Percentiles rank a stretch among this genome's conserved stretches.
phyloP scores from a whole-genome alignment of 1,140 invertebrate species.

The Chionoecetes opilio region DNA sequence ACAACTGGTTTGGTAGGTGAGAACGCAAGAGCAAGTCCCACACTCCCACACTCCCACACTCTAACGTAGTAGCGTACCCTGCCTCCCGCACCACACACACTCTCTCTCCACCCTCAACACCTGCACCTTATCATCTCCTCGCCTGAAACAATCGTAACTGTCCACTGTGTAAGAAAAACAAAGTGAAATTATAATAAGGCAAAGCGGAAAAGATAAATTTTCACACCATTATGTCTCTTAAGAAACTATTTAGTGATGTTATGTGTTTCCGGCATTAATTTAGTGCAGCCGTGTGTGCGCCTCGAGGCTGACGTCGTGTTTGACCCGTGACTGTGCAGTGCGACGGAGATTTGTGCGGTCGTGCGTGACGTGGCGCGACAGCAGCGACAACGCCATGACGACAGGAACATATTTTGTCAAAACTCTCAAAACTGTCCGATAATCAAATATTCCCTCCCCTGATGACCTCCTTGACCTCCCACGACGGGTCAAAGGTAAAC shows the following conservation, averaged over 20 bases:
- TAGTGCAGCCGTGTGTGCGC: neutral
- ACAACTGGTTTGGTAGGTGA: slow-evolving; percentile 64
- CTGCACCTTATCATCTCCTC: neutral
- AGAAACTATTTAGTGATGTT: neutral
- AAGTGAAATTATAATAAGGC: neutral
- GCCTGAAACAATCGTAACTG: neutral
- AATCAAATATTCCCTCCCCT: neutral
- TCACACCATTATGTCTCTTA: neutral
- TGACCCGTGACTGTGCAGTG: slow-evolving; percentile 15
- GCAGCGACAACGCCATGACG: neutral
- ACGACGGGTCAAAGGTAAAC: neutral
- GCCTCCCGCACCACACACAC: slow-evolving; percentile 13
- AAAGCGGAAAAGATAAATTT: neutral
- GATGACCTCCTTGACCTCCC: neutral
- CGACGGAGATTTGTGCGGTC: neutral
- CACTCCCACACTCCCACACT: no score
- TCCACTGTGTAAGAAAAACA: neutral
- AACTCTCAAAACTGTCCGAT: neutral
- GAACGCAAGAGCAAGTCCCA: neutral
- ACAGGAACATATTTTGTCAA: neutral
- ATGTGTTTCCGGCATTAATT: neutral
- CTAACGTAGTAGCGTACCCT: slow-evolving; percentile 28
- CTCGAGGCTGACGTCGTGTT: neutral
- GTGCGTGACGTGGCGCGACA: neutral
- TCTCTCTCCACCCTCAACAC: slow-evolving; percentile 34